Base-by-base conservation (phyloP, 1,140 invertebrate species). In the Bombus confusus region DNA sequence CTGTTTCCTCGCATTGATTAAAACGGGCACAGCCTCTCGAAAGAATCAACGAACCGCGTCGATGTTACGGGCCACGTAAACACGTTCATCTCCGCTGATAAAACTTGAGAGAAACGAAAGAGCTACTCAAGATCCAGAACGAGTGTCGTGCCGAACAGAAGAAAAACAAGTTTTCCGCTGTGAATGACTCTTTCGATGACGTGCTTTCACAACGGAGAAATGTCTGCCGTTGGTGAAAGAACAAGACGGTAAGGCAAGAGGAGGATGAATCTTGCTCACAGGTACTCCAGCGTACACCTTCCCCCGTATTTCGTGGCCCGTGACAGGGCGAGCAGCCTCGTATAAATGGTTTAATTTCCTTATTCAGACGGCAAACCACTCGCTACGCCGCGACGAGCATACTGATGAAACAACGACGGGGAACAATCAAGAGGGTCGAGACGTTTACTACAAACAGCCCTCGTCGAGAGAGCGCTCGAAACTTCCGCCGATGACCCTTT, bases 321-420 rank as follows among this genome's bases (percentile, higher is more conserved):
- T 68, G 85, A 76, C 59, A 80, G 37, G 52, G n/a, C 6, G 37
- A 62, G 59, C 77, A 37, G 78, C 68, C 81, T 80, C 68, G 57
- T 83, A 90, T 76, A 90, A 90, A 90, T 90, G 89, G 89, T 84
- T 87, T 89, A 83, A 82, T 90, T 90, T 87, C 83, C 86, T 90
- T 87, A 87, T 90, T 90, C 88, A 72, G 71, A 52, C 79, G 76
- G 76, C 80, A 82, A 90, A 82, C 86, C 82, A 87, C 80, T 83
- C 73, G 39, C 41, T 43, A 52, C 43, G 76, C 74, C 76, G 77
- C 69, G 86, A 74, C 62, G 62, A 75, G 83, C 80, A 86, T 88
- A 90, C 89, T 80, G 88, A 90, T 86, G 86, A 77, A 90, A 90
- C 88, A 81, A 86, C 82, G 87, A 90, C 88, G 66, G 66, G 66